Conservation (phyloP, 2,113 vertebrate genomes). For the Rhea americana region DNA sequence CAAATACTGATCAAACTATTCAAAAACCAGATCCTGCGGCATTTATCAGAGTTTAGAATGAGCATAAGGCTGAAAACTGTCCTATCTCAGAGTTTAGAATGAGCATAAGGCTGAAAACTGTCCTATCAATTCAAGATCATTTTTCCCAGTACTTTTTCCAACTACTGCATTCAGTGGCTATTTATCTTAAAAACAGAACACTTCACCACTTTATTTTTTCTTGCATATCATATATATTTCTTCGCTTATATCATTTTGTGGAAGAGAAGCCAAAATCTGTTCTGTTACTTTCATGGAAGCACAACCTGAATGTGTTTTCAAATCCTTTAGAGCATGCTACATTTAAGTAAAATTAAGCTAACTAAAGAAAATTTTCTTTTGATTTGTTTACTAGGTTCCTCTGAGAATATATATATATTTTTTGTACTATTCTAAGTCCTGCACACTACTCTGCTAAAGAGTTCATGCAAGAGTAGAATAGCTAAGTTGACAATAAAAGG, state of each 20-base stretch:
- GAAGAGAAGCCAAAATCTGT: neutral
- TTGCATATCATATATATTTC: neutral
- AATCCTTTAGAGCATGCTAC: neutral
- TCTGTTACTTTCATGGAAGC: neutral
- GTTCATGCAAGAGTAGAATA: neutral
- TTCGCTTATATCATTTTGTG: neutral
- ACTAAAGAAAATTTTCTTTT: neutral
- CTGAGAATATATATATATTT: neutral
- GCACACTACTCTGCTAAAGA: neutral
- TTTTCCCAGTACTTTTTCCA: neutral
- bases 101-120: neutral
- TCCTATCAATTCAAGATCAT: neutral
- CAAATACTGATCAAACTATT: fast-evolving
- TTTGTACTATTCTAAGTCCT: neutral
- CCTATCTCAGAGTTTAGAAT: no score
- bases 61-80: neutral
- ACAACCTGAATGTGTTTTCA: neutral
- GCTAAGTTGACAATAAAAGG: neutral
- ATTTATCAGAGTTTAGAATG: no score
- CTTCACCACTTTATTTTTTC: neutral
- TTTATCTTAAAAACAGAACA: neutral
- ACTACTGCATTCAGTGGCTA: neutral
- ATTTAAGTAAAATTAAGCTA: neutral
- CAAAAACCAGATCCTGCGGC: neutral
- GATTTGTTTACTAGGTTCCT: neutral